Percentiles rank a stretch among this genome's conserved stretches.
phyloP scores from a whole-genome alignment of 2,113 vertebrate genomes.

The Rhombomys opimus region DNA sequence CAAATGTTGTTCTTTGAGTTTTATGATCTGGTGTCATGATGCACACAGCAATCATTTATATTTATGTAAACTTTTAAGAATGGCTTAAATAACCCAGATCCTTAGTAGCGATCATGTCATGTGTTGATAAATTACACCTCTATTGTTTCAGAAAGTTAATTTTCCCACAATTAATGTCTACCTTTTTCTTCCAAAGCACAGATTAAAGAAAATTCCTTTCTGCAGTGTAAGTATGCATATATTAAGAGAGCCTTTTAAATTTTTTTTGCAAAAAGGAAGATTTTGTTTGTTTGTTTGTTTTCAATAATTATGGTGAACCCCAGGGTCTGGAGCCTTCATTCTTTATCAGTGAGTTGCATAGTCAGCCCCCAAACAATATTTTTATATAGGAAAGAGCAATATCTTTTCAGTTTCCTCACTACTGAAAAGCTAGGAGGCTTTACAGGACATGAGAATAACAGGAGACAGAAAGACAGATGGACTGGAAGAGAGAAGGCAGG shows the following conservation, averaged over 20 bases:
- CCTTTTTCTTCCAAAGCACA: conserved; percentile 12
- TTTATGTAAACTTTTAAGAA: neutral
- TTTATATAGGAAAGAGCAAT: conserved; percentile 39
- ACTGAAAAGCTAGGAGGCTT: conserved; percentile 35
- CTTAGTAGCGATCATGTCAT: conserved; percentile 21
- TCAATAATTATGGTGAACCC: neutral
- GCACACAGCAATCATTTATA: conserved; percentile 37
- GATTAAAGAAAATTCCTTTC: conserved; percentile 29
- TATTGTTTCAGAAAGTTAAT: conserved; percentile 18
- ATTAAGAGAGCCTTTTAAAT: neutral
- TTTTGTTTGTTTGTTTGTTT: neutral
- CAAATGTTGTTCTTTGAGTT: conserved; percentile 42
- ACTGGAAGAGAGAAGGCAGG: too few relatives aligned
- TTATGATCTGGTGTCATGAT: conserved; percentile 69
- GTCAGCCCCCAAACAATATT: neutral
- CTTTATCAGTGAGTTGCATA: neutral
- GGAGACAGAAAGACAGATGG: too few relatives aligned
- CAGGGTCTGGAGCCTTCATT: too few relatives aligned
- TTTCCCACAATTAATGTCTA: conserved; percentile 48
- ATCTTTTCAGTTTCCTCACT: neutral
- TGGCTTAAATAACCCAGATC: neutral
- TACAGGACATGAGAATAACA: too few relatives aligned
- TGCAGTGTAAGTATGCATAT: neutral
- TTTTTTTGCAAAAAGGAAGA: conserved; percentile 21
- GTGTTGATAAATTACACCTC: neutral